Base-by-base conservation (phyloP, 1,140 invertebrate genomes). In the Harlomillsia oculata region DNA sequence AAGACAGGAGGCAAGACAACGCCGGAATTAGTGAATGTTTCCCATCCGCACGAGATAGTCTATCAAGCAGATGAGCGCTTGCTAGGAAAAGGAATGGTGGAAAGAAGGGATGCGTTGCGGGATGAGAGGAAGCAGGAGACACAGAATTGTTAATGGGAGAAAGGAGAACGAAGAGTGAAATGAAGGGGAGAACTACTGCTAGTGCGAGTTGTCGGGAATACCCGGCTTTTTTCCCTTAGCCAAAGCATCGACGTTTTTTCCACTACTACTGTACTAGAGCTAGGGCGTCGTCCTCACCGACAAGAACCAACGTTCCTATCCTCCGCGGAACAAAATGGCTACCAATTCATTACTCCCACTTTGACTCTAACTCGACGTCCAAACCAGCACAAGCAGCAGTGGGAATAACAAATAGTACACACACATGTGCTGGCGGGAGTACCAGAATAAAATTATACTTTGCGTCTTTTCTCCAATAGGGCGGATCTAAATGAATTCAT, bases 331-430 rank as follows among this genome's bases (percentile, higher is more conserved):
- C 60, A 62, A 62, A 62, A 62, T 62, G 60, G 60, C 60, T 55
- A 25, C 60, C 55, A 54, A 62, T 58, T 62, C 55, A 62, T 62
- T 62, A 57, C 49, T 50, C 50, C 26, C 50, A 55, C 52, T 49
- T 50, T 36, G 32, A 36, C 56, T 59, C 46, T 53, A 30, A 34
- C 50, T 14, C 41, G 9, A 18, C 48, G 9, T n/a, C n/a, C n/a
- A n/a, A n/a, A n/a, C n/a, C n/a, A n/a, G n/a, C n/a, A n/a, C n/a
- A n/a, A n/a, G n/a, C n/a, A n/a, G n/a, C n/a, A n/a, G n/a, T 26
- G 25, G 28, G 25, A 50, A 13, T 37, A 36, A 23, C 20, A 43
- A 11, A 53, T 37, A 32, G 34, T 29, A 43, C 26, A 40, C 28
- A 53, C 52, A 44, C 25, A 44, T n/a, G n/a, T n/a, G n/a, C n/a